Percentiles rank a stretch among this genome's conserved stretches.
Conservation (phyloP, 1,140 invertebrate genomes). For the Neotoxoptera formosana region DNA sequence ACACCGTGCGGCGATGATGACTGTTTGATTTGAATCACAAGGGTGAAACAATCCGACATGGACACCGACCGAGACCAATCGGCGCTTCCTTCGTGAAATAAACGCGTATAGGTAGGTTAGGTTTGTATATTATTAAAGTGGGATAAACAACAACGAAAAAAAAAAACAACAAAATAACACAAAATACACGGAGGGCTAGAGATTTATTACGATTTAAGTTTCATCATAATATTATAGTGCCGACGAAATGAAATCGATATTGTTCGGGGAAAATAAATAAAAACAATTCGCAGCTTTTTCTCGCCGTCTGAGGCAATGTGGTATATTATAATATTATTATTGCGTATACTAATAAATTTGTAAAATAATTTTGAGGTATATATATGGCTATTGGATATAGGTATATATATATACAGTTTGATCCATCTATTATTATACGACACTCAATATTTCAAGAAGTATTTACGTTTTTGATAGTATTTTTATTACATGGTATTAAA, state of each 20-base stretch:
- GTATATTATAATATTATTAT: too few relatives aligned
- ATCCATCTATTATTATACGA: too few relatives aligned
- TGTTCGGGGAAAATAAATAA: neutral
- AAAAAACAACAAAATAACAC: neutral
- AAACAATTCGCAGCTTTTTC: neutral
- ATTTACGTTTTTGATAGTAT: too few relatives aligned
- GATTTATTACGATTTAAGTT: constrained; percentile 12
- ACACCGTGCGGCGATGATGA: constrained; percentile 39
- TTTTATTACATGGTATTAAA: too few relatives aligned
- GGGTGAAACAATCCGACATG: constrained; percentile 56
- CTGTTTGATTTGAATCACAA: constrained; percentile 55
- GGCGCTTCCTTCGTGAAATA: constrained; percentile 51
- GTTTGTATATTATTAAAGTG: neutral
- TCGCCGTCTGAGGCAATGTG: too few relatives aligned
- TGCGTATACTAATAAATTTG: too few relatives aligned
- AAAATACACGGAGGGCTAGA: neutral
- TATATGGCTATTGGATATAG: too few relatives aligned
- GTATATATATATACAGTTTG: too few relatives aligned
- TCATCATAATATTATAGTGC: neutral
- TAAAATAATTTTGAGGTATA: too few relatives aligned
- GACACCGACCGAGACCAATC: constrained; percentile 47
- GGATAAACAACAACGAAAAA: neutral
- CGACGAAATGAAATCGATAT: neutral
- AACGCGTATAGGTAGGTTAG: neutral
- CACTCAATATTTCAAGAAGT: too few relatives aligned